A percentile compares a stretch with the other conserved stretches of the same genome.
Evolutionary conservation across 2,797 vertebrate genomes (phyloP).

Genomic region (Cottoperca gobio): DNA sequence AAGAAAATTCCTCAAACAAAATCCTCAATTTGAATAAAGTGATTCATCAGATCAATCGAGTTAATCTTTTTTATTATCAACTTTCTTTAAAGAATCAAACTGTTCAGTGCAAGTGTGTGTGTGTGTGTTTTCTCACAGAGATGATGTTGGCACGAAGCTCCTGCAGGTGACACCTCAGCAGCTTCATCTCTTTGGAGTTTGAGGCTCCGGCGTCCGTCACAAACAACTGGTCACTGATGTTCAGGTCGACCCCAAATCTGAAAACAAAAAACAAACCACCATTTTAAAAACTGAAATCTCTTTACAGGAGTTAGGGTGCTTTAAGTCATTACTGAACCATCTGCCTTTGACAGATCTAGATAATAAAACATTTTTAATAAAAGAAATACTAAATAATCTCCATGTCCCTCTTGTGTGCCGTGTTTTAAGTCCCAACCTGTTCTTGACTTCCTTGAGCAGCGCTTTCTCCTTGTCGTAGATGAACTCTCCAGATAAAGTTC

Average conservation of each 20-base stretch:
- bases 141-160: conserved; percentile 91
- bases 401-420: neutral
- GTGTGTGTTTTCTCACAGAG: conserved; percentile 85
- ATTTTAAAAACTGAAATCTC: neutral
- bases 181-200: conserved; percentile 95
- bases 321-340: neutral
- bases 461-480: conserved; percentile 92
- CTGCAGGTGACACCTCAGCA: conserved; percentile 93
- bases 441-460: conserved; percentile 92
- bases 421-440: conserved; percentile 84
- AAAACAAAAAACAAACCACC: neutral
- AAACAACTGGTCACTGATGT: conserved; percentile 94
- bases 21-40: no score
- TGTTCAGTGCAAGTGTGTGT: neutral
- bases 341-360: neutral
- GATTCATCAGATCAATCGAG: no score
- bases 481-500: conserved; percentile 93
- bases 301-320: neutral
- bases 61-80: no score
- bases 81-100: no score
- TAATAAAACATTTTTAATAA: neutral
- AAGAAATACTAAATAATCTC: neutral
- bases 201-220: conserved; percentile 95
- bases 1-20: no score
- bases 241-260: conserved; percentile 96